Conservation (phyloP, 2,888 invertebrate genomes). For the Polydrusus tereticollis region DNA sequence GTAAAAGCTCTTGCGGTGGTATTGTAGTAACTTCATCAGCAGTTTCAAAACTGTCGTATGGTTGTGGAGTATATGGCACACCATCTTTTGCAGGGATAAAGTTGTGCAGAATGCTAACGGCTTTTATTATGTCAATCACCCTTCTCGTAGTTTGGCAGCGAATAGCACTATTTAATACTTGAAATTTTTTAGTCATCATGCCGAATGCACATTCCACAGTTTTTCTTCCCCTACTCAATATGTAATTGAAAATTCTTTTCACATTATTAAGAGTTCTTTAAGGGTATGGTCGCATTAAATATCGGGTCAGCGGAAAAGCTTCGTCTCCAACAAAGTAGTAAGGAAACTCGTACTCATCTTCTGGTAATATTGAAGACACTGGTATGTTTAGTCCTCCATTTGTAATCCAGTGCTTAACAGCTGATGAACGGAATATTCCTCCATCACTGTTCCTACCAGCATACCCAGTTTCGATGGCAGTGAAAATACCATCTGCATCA, state of each 20-base stretch:
- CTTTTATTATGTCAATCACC: conserved; percentile 15
- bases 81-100: background rate
- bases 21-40: too few species aligned
- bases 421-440: conserved; percentile 46
- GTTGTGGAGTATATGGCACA: background rate
- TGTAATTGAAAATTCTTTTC: conserved; percentile 14
- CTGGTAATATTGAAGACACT: background rate
- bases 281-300: conserved; percentile 14
- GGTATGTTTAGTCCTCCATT: background rate
- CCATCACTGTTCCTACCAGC: conserved; percentile 59
- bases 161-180: background rate
- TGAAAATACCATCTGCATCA: conserved; percentile 58
- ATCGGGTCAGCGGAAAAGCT: conserved; percentile 7
- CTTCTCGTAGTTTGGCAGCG: background rate
- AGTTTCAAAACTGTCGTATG: background rate
- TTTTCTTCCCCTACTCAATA: conserved; percentile 21
- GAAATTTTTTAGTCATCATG: conserved; percentile 18
- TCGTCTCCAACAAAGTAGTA: conserved; percentile 14
- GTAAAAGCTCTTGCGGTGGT: too few species aligned
- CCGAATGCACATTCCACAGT: conserved; percentile 23
- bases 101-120: conserved; percentile 5
- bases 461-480: conserved; percentile 56
- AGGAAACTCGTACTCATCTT: conserved; percentile 2
- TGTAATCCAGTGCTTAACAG: background rate
- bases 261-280: conserved; percentile 2